A percentile compares a stretch with the other conserved stretches of the same genome.
These are phyloP conservation scores for Coccyzus lansbergi DNA, from an alignment of 2,797 vertebrate species.

Conservation along the genomic window DNA sequence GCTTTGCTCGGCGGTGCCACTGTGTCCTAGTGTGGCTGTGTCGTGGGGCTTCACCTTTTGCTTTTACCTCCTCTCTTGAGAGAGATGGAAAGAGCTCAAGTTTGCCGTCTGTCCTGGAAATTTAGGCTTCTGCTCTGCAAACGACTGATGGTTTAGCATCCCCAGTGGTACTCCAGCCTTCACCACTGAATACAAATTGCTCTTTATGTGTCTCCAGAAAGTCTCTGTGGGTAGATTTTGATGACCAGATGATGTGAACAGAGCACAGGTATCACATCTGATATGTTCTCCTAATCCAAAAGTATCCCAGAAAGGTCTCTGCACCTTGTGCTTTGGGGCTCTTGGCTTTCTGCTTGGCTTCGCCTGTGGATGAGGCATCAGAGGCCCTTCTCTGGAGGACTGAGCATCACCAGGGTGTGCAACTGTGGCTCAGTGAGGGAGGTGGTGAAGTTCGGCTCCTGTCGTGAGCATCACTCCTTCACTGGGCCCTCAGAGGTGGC, in stretches of 20 bases:
- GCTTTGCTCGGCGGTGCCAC: not conserved
- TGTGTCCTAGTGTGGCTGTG: not conserved
- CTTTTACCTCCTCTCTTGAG: not conserved
- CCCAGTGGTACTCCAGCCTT: not conserved
- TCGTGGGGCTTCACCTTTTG: not conserved
- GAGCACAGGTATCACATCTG: not conserved
- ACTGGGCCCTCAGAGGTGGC: fast-evolving
- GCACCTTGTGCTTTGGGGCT: fast-evolving
- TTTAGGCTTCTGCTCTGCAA: not conserved
- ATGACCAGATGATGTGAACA: fast-evolving
- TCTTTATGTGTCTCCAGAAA: not conserved
- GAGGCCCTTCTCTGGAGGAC: not conserved
- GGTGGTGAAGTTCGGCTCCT: fast-evolving
- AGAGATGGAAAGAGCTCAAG: not conserved
- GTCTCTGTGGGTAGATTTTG: not conserved
- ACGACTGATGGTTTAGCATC: not conserved
- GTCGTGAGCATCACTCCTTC: fast-evolving
- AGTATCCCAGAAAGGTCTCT: not conserved
- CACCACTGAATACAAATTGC: not conserved
- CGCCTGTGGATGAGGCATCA: not conserved
- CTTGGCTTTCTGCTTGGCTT: fast-evolving
- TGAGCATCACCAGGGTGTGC: fast-evolving
- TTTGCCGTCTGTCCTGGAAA: not conserved
- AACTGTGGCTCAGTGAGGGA: not conserved
- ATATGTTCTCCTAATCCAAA: not conserved